Evolutionary conservation across 2,113 vertebrate genomes (phyloP), one percentile per base, ranked within the genome.

Genomic region (Leiothrix lutea): DNA sequence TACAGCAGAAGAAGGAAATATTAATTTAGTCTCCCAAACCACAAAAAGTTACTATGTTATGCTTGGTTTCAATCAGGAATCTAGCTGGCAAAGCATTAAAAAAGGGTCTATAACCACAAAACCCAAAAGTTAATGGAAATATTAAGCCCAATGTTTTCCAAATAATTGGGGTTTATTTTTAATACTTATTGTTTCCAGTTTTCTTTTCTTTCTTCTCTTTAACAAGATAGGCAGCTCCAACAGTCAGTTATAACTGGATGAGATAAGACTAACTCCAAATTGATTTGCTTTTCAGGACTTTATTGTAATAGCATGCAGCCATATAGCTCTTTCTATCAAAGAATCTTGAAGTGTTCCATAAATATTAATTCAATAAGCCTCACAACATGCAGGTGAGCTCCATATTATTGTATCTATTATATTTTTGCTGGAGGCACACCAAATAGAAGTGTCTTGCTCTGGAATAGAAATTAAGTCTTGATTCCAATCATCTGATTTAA

Each of bases 351-450:
- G 80, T 61, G 61, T 65, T 87, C 73, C 86, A 91, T 91, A 97
- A 91, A 95, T 95, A 96, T 86, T 92, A 95, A 94, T 81, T 91
- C 85, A 89, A 75, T 91, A 91, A 94, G 65, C 61, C 79, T 81
- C 48, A 75, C 36, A 94, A 96, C 56, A 86, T 38, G 56, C 31
- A 7, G 12, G 77, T 89, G 60, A 89, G 71, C 28, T 80, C 47
- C 14, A 7, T 45, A 70, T 77, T 92, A 92, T 80, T 95, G 80
- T 70, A 88, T 44, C 60, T 86, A 88, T 57, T 92, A 67, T 51
- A 86, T 90, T 95, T 88, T 90, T 90, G 79, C 81, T 94, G 71
- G 90, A 94, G 79, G 88, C 82, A 92, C 36, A 93, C 17, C 38
- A 80, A 84, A 53, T n/a, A 87, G 51, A 97, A 95, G 31, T 48